phyloP scores from a whole-genome alignment of 2,797 vertebrate genomes.

The Apodemus agrarius region DNA sequence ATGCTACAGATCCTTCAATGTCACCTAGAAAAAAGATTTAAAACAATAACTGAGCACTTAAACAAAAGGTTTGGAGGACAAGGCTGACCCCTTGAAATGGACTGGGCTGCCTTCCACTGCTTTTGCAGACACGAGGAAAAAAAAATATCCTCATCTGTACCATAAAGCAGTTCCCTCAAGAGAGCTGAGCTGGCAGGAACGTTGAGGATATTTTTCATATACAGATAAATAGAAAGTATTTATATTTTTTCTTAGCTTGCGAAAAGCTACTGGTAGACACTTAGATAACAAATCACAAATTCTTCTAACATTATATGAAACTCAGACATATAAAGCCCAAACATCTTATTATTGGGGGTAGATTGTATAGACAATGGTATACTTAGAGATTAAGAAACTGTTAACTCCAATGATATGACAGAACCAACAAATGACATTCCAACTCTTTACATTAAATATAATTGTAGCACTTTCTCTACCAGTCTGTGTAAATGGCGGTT shows the following conservation, averaged over 20 bases:
- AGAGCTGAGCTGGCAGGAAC: conserved; percentile 49
- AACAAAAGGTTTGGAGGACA: not conserved
- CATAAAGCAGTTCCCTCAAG: conserved; percentile 9
- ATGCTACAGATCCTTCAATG: not conserved
- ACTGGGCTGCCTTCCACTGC: not conserved
- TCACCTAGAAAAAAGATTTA: not conserved
- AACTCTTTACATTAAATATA: not conserved
- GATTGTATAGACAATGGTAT: not conserved
- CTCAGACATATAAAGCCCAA: not conserved
- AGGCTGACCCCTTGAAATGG: not conserved
- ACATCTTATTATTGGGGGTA: not conserved
- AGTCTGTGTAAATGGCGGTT: not conserved
- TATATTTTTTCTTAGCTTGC: conserved; percentile 71
- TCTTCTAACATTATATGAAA: conserved; percentile 18
- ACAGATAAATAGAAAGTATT: conserved; percentile 41
- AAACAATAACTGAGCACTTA: not conserved
- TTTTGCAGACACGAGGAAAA: not conserved
- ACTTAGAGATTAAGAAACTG: not conserved
- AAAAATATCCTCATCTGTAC: not conserved
- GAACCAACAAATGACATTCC: not conserved
- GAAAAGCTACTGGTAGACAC: conserved; percentile 42
- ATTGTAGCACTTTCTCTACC: not conserved
- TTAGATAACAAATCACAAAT: conserved; percentile 57
- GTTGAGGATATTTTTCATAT: not conserved
- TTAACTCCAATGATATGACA: not conserved